Percentiles rank a stretch among this genome's conserved stretches.
phyloP scores from a whole-genome alignment of 2,888 invertebrate genomes.

The Myopa testacea region DNA sequence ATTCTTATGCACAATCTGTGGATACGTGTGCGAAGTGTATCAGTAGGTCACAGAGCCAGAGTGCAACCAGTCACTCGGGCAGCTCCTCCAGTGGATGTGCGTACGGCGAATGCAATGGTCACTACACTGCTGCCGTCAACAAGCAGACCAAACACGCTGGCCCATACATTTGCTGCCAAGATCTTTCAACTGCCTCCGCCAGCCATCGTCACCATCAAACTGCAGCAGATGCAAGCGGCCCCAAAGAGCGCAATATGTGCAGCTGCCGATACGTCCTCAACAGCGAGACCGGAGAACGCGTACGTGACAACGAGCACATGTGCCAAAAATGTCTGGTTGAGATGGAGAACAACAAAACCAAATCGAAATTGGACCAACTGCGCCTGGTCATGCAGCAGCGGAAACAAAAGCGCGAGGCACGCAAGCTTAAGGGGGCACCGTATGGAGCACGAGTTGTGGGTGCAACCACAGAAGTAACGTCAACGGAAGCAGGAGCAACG shows the following conservation, averaged over 20 bases:
- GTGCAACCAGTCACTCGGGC: conserved; percentile 48
- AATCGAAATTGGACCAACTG: conserved; percentile 88
- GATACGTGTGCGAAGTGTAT: conserved; percentile 57
- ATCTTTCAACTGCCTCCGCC: conserved; percentile 41
- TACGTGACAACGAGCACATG: conserved; percentile 54
- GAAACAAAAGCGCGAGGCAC: conserved; percentile 83
- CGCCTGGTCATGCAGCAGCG: conserved; percentile 92
- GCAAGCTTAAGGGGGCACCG: conserved; percentile 77
- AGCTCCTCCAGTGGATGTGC: conserved; percentile 52
- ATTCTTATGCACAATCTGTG: conserved; percentile 19
- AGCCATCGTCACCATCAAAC: conserved; percentile 36
- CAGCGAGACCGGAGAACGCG: conserved; percentile 51
- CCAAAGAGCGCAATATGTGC: conserved; percentile 55
- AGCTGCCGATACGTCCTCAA: conserved; percentile 57
- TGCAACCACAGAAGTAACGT: conserved; percentile 42
- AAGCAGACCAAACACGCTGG: conserved; percentile 43
- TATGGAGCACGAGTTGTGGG: conserved; percentile 68
- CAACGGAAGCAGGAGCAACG: conserved; percentile 42
- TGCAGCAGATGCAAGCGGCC: background rate
- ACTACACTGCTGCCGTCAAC: conserved; percentile 48
- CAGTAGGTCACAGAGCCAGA: conserved; percentile 48
- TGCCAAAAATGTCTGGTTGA: conserved; percentile 72
- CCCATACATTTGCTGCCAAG: conserved; percentile 47
- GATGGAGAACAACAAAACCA: conserved; percentile 81
- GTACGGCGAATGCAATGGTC: conserved; percentile 60